Conservation (phyloP, 2,888 invertebrate species). For the Pemphredon lugubris region DNA sequence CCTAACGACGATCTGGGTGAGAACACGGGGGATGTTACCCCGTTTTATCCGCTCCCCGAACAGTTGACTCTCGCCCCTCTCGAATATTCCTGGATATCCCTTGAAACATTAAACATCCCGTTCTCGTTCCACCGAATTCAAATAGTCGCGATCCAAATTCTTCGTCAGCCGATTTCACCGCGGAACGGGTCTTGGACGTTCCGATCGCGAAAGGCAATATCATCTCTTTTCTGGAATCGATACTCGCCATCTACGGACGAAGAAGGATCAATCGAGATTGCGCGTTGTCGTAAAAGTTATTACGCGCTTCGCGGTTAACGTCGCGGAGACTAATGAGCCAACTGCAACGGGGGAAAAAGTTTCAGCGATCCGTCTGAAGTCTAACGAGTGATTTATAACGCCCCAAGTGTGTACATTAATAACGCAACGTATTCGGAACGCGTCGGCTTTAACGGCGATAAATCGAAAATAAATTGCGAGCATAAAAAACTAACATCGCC, state of each 20-base stretch:
- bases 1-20: background rate
- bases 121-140: too few species aligned
- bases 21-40: too few species aligned
- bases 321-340: conserved; percentile 15
- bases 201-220: conserved; percentile 24
- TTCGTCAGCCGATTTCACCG: conserved; percentile 4
- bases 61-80: background rate
- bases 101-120: too few species aligned
- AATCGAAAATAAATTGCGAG: too few species aligned
- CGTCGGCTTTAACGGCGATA: too few species aligned
- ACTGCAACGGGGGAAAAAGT: background rate
- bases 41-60: background rate
- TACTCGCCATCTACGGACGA: conserved; percentile 21
- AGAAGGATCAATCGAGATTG: conserved; percentile 27
- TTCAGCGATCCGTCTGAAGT: background rate
- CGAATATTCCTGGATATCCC: too few species aligned
- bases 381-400: background rate
- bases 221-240: conserved; percentile 24
- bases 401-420: background rate
- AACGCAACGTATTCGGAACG: too few species aligned
- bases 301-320: background rate
- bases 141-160: too few species aligned
- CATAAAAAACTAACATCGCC: too few species aligned
- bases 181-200: conserved; percentile 12
- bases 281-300: too few species aligned